Conservation (phyloP, 2,888 invertebrate species). For the Luperina testacea region DNA sequence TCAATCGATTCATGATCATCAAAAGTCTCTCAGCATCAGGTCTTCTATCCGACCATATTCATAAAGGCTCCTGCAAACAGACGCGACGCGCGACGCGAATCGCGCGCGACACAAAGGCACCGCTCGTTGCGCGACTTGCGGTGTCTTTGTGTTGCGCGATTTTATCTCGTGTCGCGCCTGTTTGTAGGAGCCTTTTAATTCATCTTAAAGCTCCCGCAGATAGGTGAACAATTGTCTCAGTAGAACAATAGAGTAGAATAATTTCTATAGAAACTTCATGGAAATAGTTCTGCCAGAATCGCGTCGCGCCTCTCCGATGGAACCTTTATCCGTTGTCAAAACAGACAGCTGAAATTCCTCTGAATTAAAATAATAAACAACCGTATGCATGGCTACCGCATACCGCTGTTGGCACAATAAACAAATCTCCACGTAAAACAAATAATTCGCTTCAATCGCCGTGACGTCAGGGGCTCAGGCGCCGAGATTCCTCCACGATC, state of each 20-base stretch:
- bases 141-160: too few species aligned
- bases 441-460: constrained; percentile 10
- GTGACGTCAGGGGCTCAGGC: constrained; percentile 28
- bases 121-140: too few species aligned
- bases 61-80: too few species aligned
- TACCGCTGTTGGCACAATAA: constrained; percentile 9
- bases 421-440: constrained; percentile 13
- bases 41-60: neutral
- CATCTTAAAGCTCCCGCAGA: neutral
- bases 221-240: too few species aligned
- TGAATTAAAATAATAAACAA: constrained; percentile 29
- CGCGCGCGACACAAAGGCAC: too few species aligned
- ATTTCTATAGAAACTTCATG: neutral
- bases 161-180: too few species aligned
- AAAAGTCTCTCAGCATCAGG: neutral
- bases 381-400: constrained; percentile 6
- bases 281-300: neutral
- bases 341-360: constrained; percentile 11
- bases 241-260: neutral
- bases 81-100: too few species aligned
- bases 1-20: neutral
- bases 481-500: constrained; percentile 23
- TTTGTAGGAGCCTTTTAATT: neutral
- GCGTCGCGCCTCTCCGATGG: neutral
- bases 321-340: neutral